These are phyloP conservation scores for Drosophila stalkeri DNA, from an alignment of 2,888 invertebrate species.

Conservation along the genomic window DNA sequence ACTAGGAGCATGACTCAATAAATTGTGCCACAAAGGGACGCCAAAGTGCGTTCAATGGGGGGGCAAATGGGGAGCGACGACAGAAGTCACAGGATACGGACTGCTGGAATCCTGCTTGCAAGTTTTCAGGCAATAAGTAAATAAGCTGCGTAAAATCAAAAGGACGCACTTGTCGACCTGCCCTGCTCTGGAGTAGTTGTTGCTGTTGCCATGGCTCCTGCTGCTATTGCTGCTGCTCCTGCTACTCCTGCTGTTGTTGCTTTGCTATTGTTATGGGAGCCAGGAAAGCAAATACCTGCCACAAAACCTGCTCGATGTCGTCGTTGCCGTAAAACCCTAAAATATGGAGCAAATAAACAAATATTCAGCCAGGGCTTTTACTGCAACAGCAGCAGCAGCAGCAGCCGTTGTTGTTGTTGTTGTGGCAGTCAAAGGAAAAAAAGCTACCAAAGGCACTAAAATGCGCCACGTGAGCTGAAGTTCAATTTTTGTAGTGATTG, in stretches of 20 bases:
- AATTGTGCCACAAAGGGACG: conserved; percentile 67
- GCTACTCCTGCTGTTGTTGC: conserved; percentile 17
- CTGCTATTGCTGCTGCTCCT: conserved; percentile 13
- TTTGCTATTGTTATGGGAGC: conserved; percentile 52
- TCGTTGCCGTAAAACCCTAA: conserved; percentile 78
- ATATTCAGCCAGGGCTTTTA: conserved; percentile 64
- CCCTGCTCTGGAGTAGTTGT: conserved; percentile 24
- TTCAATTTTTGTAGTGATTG: conserved; percentile 60
- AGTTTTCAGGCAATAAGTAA: conserved; percentile 75
- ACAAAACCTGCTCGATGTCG: conserved; percentile 80
- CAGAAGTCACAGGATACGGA: conserved; percentile 12
- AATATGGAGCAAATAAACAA: conserved; percentile 82
- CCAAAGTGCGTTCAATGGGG: neutral
- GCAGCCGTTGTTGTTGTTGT: conserved; percentile 13
- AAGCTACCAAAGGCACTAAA: conserved; percentile 65
- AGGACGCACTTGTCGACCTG: conserved; percentile 49
- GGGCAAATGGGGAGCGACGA: too few species aligned
- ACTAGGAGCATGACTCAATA: conserved; percentile 67
- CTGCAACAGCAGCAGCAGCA: conserved; percentile 34
- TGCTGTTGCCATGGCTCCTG: conserved; percentile 35
- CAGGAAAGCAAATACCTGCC: conserved; percentile 71
- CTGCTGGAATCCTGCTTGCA: conserved; percentile 37
- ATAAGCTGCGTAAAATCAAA: conserved; percentile 80
- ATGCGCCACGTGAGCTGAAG: conserved; percentile 78
- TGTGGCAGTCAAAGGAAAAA: conserved; percentile 38